Percentiles rank a stretch among this genome's conserved stretches.
Evolutionary conservation across 1,140 invertebrate species (phyloP).

Genomic region (Megalopta genalis): DNA sequence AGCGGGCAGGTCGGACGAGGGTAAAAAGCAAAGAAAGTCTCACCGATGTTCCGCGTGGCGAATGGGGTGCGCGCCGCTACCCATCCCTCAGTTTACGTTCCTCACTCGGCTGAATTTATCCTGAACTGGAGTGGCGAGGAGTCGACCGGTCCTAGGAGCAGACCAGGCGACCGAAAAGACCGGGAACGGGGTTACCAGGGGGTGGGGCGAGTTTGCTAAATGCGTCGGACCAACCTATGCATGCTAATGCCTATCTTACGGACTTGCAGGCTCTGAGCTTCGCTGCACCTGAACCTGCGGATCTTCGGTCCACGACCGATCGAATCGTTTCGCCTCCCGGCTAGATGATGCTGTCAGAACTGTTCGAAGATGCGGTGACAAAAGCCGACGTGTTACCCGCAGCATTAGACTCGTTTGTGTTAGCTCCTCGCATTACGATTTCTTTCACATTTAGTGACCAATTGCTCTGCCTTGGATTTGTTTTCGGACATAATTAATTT

Average conservation of each 20-base stretch:
- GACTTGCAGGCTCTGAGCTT: conserved; percentile 59
- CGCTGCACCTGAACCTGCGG: conserved; percentile 66
- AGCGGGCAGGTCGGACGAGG: conserved; percentile 9
- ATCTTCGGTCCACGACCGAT: conserved; percentile 51
- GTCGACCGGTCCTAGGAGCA: conserved; percentile 2
- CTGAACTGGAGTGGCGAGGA: not conserved
- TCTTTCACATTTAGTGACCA: too few species aligned
- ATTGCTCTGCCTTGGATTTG: too few species aligned
- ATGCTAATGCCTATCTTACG: conserved; percentile 74
- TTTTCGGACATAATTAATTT: too few species aligned
- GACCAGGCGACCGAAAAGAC: conserved; percentile 17
- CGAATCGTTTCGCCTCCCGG: conserved; percentile 16
- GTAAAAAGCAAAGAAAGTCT: conserved; percentile 50
- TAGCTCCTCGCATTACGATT: not conserved
- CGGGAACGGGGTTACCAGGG: not conserved
- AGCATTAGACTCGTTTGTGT: conserved; percentile 33
- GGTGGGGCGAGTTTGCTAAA: conserved; percentile 66
- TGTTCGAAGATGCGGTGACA: conserved; percentile 32
- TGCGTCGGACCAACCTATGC: conserved; percentile 72
- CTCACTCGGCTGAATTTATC: conserved; percentile 17
- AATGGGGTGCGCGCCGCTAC: conserved; percentile 9
- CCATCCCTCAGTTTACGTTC: conserved; percentile 15
- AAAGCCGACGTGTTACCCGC: conserved; percentile 24
- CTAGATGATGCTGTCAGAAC: not conserved
- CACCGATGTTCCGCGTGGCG: not conserved